phyloP scores from a whole-genome alignment of 2,888 invertebrate species.

The Epinotia demarniana region DNA sequence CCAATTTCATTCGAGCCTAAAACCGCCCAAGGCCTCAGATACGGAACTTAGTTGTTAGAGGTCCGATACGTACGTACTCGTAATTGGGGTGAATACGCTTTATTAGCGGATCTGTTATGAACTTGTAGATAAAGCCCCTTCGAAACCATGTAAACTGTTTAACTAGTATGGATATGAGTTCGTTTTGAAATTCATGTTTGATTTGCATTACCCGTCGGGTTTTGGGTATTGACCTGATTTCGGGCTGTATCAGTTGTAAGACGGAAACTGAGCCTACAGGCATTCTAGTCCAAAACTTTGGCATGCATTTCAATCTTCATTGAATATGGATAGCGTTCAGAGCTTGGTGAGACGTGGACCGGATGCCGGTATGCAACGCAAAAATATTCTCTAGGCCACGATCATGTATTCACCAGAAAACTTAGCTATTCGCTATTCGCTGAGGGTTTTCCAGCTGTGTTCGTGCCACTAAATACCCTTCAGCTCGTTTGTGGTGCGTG shows the following conservation, averaged over 20 bases:
- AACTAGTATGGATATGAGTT: constrained; percentile 65
- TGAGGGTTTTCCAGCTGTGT: too few relatives aligned
- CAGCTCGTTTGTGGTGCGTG: too few relatives aligned
- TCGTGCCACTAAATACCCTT: too few relatives aligned
- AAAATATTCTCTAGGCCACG: too few relatives aligned
- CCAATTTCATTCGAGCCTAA: constrained; percentile 49
- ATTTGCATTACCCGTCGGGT: constrained; percentile 25
- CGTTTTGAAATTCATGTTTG: constrained; percentile 49
- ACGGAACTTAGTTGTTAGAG: constrained; percentile 62
- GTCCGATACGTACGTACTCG: constrained; percentile 43
- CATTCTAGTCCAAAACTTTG: neutral
- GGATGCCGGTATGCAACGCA: too few relatives aligned
- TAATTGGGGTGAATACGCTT: constrained; percentile 56
- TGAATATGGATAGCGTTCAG: neutral
- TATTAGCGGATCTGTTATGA: constrained; percentile 65
- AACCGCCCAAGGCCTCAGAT: constrained; percentile 59
- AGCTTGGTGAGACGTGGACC: too few relatives aligned
- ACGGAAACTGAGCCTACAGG: neutral
- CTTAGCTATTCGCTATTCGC: too few relatives aligned
- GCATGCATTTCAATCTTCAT: neutral
- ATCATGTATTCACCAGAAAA: too few relatives aligned
- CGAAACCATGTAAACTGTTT: constrained; percentile 62
- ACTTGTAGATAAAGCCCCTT: constrained; percentile 67
- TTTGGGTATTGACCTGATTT: constrained; percentile 4
- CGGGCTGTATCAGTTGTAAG: neutral